phyloP scores from a whole-genome alignment of 2,888 invertebrate species.

The Saturnia japonica region DNA sequence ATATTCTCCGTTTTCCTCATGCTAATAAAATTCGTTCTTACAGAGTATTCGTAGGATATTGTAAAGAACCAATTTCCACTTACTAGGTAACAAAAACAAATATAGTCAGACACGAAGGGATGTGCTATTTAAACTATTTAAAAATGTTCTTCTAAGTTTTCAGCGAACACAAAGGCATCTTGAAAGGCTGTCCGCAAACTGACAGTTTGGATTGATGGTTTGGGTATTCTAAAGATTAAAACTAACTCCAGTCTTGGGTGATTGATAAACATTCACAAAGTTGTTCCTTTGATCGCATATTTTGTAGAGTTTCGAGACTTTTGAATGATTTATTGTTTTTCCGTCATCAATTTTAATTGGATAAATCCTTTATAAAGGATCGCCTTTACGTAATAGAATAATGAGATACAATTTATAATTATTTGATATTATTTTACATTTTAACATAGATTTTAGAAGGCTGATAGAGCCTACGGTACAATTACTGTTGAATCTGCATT shows the following conservation, averaged over 20 bases:
- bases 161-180: background rate
- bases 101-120: background rate
- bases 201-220: constrained; percentile 14
- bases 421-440: background rate
- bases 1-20: too few relatives aligned
- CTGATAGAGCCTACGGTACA: too few relatives aligned
- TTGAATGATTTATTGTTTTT: constrained; percentile 7
- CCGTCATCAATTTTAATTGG: background rate
- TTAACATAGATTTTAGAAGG: too few relatives aligned
- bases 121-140: background rate
- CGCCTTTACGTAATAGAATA: background rate
- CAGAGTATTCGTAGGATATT: too few relatives aligned
- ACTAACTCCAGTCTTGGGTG: constrained; percentile 19
- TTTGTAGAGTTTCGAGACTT: background rate
- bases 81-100: too few relatives aligned
- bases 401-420: background rate
- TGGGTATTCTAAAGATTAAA: constrained; percentile 20
- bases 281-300: background rate
- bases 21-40: too few relatives aligned
- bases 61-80: too few relatives aligned
- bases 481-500: too few relatives aligned
- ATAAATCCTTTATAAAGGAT: background rate
- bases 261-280: constrained; percentile 20
- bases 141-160: background rate
- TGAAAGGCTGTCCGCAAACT: constrained; percentile 8